phyloP scores from a whole-genome alignment of 1,140 invertebrate species.

The Drosophila dunni region DNA sequence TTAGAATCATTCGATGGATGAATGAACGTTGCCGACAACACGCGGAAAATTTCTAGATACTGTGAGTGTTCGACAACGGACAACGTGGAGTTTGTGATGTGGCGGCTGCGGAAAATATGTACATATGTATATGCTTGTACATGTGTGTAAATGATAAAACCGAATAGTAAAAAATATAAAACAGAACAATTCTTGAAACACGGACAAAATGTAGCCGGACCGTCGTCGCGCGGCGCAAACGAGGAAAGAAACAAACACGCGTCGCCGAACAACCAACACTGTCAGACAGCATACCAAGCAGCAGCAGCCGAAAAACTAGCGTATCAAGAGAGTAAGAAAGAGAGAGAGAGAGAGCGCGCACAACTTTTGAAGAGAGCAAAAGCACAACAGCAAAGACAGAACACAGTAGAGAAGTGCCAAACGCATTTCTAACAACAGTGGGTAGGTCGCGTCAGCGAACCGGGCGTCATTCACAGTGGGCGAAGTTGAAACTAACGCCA shows the following conservation, averaged over 20 bases:
- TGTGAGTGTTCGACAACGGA: slow-evolving; percentile 19
- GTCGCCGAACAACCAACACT: slow-evolving; percentile 50
- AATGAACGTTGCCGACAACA: slow-evolving; percentile 33
- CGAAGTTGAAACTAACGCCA: background rate
- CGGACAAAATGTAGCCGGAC: slow-evolving; percentile 74
- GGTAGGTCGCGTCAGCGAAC: slow-evolving; percentile 23
- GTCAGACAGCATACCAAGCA: slow-evolving; percentile 29
- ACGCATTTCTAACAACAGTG: slow-evolving; percentile 52
- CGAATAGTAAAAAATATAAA: slow-evolving; percentile 70
- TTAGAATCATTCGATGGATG: slow-evolving; percentile 16
- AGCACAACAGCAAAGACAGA: slow-evolving; percentile 24
- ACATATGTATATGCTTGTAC: slow-evolving; percentile 25
- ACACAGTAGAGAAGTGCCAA: slow-evolving; percentile 34
- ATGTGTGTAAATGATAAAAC: slow-evolving; percentile 56
- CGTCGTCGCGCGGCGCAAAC: slow-evolving; percentile 75
- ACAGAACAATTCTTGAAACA: slow-evolving; percentile 72
- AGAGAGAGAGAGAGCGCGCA: slow-evolving; percentile 7
- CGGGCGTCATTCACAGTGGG: slow-evolving; percentile 31
- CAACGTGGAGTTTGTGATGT: slow-evolving; percentile 40
- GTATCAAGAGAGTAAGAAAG: slow-evolving; percentile 24
- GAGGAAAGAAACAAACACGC: slow-evolving; percentile 80
- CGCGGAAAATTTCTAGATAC: slow-evolving; percentile 36
- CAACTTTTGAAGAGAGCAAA: slow-evolving; percentile 29
- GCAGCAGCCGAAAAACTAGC: slow-evolving; percentile 60
- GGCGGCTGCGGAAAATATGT: slow-evolving; percentile 56